These are phyloP conservation scores for Grallaria varia DNA, from an alignment of 2,113 vertebrate species.

Conservation along the genomic window DNA sequence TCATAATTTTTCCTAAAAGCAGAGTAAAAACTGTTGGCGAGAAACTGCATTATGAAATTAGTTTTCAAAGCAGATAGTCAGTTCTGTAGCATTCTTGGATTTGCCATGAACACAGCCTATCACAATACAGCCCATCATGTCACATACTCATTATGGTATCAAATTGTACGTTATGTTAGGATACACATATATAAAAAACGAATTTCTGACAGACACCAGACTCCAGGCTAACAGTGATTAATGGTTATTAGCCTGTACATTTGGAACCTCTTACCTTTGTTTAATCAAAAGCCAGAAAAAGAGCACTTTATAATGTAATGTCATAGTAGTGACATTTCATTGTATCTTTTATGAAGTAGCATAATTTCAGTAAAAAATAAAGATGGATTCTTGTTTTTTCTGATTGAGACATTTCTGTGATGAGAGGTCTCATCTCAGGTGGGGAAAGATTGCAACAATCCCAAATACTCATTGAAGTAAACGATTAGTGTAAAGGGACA, in stretches of 20 bases:
- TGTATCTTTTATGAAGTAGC: neutral
- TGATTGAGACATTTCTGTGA: neutral
- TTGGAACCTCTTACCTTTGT: conserved; percentile 31
- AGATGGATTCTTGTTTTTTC: neutral
- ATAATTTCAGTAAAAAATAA: neutral
- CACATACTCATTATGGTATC: conserved; percentile 1
- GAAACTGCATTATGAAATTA: neutral
- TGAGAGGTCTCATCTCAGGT: neutral
- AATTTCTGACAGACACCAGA: conserved; percentile 22
- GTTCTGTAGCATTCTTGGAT: neutral
- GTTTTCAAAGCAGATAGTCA: neutral
- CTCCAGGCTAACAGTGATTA: conserved; percentile 20
- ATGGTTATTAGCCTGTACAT: neutral
- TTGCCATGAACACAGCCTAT: fast-evolving
- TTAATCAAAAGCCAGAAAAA: conserved; percentile 21
- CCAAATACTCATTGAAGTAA: neutral
- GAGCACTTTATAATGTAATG: neutral
- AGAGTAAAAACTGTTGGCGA: neutral
- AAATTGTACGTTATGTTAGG: conserved; percentile 4
- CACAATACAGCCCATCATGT: neutral
- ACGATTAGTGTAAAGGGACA: neutral
- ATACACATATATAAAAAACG: neutral
- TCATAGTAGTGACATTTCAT: neutral
- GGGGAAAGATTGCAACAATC: neutral
- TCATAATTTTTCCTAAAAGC: neutral